Conservation (phyloP, 1,140 invertebrate genomes). For the Rhopalosiphum padi region DNA sequence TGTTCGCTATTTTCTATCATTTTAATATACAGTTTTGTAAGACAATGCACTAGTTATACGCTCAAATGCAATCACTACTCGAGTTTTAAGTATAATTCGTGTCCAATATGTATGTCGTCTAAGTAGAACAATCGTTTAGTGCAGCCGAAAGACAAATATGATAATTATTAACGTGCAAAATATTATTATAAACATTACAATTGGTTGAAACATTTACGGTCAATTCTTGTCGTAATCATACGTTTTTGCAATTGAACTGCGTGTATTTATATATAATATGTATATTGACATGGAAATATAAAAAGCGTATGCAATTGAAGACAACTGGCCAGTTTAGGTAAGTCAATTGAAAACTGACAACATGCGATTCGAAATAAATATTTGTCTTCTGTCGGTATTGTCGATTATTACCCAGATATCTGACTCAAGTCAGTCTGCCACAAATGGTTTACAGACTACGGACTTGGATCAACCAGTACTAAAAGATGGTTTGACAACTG, state of each 20-base stretch:
- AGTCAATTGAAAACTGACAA: neutral
- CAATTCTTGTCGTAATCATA: conserved; percentile 23
- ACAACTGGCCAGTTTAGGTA: neutral
- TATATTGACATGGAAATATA: neutral
- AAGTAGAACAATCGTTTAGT: neutral
- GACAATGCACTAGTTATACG: neutral
- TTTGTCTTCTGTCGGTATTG: neutral
- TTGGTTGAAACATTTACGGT: conserved; percentile 14
- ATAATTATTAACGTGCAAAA: neutral
- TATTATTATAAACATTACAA: neutral
- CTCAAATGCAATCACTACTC: neutral
- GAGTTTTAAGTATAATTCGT: neutral
- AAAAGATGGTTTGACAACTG: neutral
- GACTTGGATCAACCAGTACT: neutral
- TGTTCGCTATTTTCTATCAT: neutral
- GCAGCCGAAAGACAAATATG: neutral
- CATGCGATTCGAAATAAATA: neutral
- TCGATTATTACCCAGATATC: neutral
- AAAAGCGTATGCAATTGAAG: neutral
- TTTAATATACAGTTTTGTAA: neutral
- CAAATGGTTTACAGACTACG: too few species aligned
- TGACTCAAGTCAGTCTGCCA: neutral
- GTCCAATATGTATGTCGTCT: neutral
- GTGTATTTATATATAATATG: neutral
- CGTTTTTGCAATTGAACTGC: neutral